phyloP scores from a whole-genome alignment of 30 jellyfish, hydroid and myxozoan genomes.

The Pseudorhiza aurosa region DNA sequence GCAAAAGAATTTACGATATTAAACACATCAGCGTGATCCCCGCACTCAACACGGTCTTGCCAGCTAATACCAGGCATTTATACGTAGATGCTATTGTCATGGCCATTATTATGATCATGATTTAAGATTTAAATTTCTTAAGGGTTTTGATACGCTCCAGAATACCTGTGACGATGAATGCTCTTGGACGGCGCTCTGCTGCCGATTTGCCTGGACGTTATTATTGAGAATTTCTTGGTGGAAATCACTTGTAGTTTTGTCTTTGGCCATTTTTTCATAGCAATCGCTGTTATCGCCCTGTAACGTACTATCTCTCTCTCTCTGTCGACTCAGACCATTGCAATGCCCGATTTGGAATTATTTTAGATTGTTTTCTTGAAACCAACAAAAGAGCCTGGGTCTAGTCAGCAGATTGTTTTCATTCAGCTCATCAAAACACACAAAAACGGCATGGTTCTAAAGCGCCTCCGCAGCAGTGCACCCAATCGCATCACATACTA shows the following conservation, averaged over 20 bases:
- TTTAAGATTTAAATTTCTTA: constrained; percentile 28
- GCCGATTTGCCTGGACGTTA: constrained; percentile 51
- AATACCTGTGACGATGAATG: constrained; percentile 67
- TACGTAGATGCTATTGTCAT: constrained; percentile 49
- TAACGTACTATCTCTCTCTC: too few relatives aligned
- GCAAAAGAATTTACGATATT: constrained; percentile 21
- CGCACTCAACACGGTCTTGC: constrained; percentile 11
- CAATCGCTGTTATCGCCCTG: too few relatives aligned
- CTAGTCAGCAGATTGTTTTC: constrained; percentile 67
- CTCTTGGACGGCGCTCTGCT: constrained; percentile 23
- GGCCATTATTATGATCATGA: constrained; percentile 15
- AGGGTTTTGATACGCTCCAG: constrained; percentile 39
- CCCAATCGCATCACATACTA: too few relatives aligned
- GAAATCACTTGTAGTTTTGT: constrained; percentile 49
- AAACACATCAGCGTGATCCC: constrained; percentile 40
- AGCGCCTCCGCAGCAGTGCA: constrained; percentile 4
- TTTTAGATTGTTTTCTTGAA: constrained; percentile 26
- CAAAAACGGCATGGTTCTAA: constrained; percentile 8
- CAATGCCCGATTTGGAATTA: constrained; percentile 27
- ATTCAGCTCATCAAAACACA: constrained; percentile 28
- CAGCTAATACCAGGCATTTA: constrained; percentile 49
- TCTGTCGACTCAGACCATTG: constrained; percentile 17
- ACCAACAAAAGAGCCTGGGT: constrained; percentile 41
- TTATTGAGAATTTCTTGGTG: constrained; percentile 61
- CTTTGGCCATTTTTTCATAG: constrained; percentile 63